Base-by-base conservation (phyloP, 2,888 invertebrate species). In the Odontomyia ornata region DNA sequence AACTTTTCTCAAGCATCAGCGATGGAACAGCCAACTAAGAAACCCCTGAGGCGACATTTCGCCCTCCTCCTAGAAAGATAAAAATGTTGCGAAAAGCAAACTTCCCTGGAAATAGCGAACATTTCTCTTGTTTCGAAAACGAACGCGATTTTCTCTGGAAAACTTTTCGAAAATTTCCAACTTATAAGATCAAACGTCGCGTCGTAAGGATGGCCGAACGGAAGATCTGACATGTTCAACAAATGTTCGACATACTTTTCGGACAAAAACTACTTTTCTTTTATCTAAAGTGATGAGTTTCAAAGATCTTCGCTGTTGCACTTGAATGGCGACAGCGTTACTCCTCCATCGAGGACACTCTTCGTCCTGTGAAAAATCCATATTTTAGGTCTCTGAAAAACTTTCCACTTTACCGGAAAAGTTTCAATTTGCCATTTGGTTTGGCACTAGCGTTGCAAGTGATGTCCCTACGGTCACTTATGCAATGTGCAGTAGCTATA, bases 371-470 rank as follows among this genome's bases (percentile, higher is more conserved):
- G 25, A 60, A 30, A 64, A 18, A 13, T 7, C 65, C 30, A 65
- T 18, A 1, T 7, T 36, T 65, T 18, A 52, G 15, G 18, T 21
- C 21, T 18, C 18, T n/a, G 65, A 65, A 65, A 65, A 52, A 13
- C 4, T 52, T 72, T 57, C 15, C 9, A 56, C 72, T 56, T 56
- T 57, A 18, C 57, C 21, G 57, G 36, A 56, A 72, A 72, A 72
- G 57, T 56, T 56, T 47, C 69, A 47, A 65, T 69, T 69, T 69
- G 13, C 69, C 47, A 69, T 69, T 69, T 27, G 25, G 47, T 69
- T 47, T 69, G 69, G 47, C 47, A 69, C 69, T 69, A 69, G 23
- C 46, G 47, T 47, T 47, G 69, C 47, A 23, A 11, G 4, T 30
- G 69, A 47, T 69, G 25, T 47, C 47, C 23, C 47, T 21, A 25